Base-by-base conservation (phyloP, 2,888 invertebrate species). In the Phortica okadai region DNA sequence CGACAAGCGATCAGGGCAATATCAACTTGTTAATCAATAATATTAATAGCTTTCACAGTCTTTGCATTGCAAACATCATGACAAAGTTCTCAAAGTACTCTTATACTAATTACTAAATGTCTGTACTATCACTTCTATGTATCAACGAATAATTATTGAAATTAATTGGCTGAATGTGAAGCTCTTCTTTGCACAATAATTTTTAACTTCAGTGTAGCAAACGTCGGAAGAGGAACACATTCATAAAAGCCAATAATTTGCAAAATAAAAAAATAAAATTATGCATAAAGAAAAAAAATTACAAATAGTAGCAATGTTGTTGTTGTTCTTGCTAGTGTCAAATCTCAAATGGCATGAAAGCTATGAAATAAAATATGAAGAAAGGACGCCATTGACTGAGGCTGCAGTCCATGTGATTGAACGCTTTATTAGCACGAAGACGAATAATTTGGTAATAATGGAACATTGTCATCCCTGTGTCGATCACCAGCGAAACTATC, bases 381-480 rank as follows among this genome's bases (percentile, higher is more conserved):
- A 77, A 1, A 16, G 7, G 1, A 44, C 77, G n/a, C 70, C 58
- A 41, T 14, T 85, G 64, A 74, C 80, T 6, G 59, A 59, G 0
- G 88, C 87, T 0, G 81, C 83, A 0, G 11, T 85, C 16, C 69
- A 83, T 11, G 78, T 89, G 62, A 77, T 87, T 10, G 73, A 79
- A n/a, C 74, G 76, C 8, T 82, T 81, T 58, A 83, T 89, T 10
- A 82, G 78, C 42, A 79, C 82, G 0, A 78, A 76, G 6, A 83
- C 83, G 6, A 88, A 77, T 73, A 83, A 82, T 0, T 25, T 89
- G 76, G 77, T 84, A 6, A 80, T 90, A 1, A 78, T 86, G 74
- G 83, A 84, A 75, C 75, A 86, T n/a, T 82, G 79, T 10, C 11
- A 33, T 6, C 41, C 50, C 7, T 16, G 59, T 6, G 72, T 3